A percentile compares a stretch with the other conserved stretches of the same genome.
These are phyloP conservation scores for Eupristina koningsbergeri DNA, from an alignment of 1,140 invertebrate species.

Conservation along the genomic window DNA sequence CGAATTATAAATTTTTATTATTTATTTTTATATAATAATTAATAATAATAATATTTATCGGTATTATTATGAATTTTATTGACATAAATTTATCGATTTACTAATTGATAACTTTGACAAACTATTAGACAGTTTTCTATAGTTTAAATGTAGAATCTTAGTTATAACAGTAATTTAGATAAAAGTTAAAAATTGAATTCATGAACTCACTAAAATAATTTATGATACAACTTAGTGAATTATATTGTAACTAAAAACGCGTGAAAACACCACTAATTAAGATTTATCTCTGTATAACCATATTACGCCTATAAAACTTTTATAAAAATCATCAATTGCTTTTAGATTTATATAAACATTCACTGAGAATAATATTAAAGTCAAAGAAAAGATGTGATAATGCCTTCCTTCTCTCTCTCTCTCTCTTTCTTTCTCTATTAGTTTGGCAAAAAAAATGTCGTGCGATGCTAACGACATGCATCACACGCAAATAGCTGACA, in stretches of 20 bases:
- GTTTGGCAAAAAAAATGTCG: conserved; percentile 2
- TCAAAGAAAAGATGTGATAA: neutral
- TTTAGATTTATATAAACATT: neutral
- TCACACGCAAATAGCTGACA: conserved; percentile 7
- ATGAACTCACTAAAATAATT: neutral
- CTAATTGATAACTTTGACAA: too few relatives aligned
- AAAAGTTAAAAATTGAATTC: too few relatives aligned
- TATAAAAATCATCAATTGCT: conserved; percentile 37
- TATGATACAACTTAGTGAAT: neutral
- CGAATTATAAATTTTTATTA: too few relatives aligned
- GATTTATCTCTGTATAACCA: neutral
- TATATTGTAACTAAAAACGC: neutral
- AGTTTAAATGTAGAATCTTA: too few relatives aligned
- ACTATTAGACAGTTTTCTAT: too few relatives aligned
- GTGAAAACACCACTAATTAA: neutral
- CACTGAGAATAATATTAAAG: neutral
- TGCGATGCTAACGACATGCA: conserved; percentile 27
- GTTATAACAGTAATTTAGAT: too few relatives aligned
- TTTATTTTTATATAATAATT: too few relatives aligned
- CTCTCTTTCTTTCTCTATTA: neutral
- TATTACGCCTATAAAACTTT: neutral
- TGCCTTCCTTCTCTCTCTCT: neutral
- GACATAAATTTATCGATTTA: too few relatives aligned
- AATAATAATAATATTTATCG: too few relatives aligned
- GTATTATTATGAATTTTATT: too few relatives aligned